Evolutionary conservation across 2,113 vertebrate species (phyloP).

Genomic region (Hipposideros armiger): DNA sequence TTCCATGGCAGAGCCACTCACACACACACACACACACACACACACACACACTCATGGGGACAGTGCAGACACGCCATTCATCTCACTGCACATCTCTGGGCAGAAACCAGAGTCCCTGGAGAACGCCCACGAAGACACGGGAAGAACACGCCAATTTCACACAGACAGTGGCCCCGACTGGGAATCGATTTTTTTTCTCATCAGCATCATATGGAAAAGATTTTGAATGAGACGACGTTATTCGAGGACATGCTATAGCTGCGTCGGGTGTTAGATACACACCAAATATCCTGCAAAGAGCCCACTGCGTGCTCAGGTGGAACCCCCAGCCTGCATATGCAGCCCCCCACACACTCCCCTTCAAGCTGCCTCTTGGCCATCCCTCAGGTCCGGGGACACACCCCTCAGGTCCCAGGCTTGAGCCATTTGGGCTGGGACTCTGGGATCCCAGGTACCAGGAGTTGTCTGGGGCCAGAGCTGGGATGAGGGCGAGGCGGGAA

Average conservation of each 20-base stretch:
- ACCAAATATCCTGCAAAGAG: neutral
- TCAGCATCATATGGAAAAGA: no score
- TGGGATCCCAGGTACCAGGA: neutral
- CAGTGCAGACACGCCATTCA: neutral
- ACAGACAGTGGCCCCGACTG: neutral
- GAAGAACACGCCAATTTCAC: no score
- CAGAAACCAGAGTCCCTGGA: neutral
- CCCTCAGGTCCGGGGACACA: neutral
- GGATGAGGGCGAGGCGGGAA: no score
- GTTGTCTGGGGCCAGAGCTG: neutral
- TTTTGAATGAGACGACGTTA: neutral
- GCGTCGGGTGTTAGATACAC: fast-evolving
- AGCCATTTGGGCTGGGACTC: neutral
- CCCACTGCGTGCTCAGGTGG: neutral
- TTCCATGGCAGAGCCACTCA: neutral
- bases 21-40: neutral
- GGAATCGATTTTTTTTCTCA: neutral
- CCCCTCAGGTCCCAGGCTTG: neutral
- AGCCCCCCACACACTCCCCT: neutral
- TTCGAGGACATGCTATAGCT: no score
- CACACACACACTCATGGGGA: neutral
- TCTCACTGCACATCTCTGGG: neutral
- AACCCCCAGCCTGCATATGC: neutral
- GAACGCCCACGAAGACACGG: neutral
- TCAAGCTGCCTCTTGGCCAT: no score